Evolutionary conservation across 2,113 vertebrate genomes (phyloP).

Genomic region (Salvelinus fontinalis): DNA sequence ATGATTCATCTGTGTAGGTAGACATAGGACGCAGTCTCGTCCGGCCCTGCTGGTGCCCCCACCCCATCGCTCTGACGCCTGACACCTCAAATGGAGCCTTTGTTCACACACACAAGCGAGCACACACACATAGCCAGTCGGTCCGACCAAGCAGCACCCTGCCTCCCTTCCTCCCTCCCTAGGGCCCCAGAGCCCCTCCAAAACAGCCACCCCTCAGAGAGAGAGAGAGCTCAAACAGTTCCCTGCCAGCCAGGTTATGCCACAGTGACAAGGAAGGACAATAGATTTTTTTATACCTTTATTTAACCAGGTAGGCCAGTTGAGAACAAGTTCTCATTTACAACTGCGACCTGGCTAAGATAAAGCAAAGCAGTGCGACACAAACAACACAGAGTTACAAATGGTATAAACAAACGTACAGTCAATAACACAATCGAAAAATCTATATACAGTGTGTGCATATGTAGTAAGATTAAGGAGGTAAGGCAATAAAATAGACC

Average conservation of each 20-base stretch:
- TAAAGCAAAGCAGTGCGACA: too few species aligned
- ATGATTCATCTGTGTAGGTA: slow-evolving; percentile 52
- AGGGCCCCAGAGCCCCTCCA: neutral
- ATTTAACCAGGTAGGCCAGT: too few species aligned
- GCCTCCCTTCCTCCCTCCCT: too few species aligned
- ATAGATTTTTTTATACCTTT: neutral
- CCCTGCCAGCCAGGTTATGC: slow-evolving; percentile 15
- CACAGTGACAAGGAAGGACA: slow-evolving; percentile 1
- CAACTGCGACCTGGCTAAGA: too few species aligned
- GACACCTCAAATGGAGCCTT: slow-evolving; percentile 26
- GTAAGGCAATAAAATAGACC: too few species aligned
- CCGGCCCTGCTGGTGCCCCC: neutral
- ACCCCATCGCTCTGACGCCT: slow-evolving; percentile 26
- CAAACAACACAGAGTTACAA: too few species aligned
- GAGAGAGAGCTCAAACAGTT: slow-evolving; percentile 17
- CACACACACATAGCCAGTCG: neutral
- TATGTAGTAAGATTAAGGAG: too few species aligned
- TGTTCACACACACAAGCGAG: slow-evolving; percentile 13
- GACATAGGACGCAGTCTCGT: slow-evolving; percentile 23
- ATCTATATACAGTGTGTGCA: too few species aligned
- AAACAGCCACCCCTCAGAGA: slow-evolving; percentile 10
- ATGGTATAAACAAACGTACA: too few species aligned
- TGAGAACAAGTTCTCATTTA: too few species aligned
- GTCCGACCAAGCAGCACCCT: neutral
- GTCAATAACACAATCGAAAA: too few species aligned